These are phyloP conservation scores for Thelaira solivaga DNA, from an alignment of 2,888 invertebrate species.

Conservation along the genomic window DNA sequence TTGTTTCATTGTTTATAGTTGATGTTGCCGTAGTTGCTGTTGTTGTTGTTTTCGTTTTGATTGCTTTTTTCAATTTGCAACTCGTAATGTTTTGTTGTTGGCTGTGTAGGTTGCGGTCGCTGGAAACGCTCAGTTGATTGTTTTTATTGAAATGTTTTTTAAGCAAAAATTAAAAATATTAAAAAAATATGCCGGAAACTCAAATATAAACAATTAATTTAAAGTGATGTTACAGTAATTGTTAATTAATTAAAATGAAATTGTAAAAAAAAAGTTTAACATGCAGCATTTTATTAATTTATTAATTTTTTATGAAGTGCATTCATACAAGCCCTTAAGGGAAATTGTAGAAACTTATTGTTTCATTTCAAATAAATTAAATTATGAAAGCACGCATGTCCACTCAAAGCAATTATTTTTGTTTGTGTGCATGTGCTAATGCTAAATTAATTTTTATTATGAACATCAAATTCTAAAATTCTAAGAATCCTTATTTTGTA, in stretches of 20 bases:
- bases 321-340: not conserved
- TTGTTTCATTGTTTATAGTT: constrained; percentile 43
- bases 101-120: not conserved
- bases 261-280: not conserved
- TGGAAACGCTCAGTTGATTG: not conserved
- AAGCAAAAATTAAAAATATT: not conserved
- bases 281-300: not conserved
- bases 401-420: no score
- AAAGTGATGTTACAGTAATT: not conserved
- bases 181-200: not conserved
- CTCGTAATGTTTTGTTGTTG: not conserved
- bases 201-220: constrained; percentile 15
- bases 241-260: constrained; percentile 21
- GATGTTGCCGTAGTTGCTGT: constrained; percentile 18
- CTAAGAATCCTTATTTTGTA: no score
- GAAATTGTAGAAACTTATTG: no score
- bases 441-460: no score
- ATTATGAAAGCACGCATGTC: no score
- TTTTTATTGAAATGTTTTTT: constrained; percentile 27
- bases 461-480: no score
- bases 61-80: constrained; percentile 2
- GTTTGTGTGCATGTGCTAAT: no score
- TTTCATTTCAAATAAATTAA: no score
- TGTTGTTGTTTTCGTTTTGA: not conserved
- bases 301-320: not conserved